Evolutionary conservation across 53 echinoderm and acorn worm genomes (phyloP), one percentile per base, ranked within the genome.

Genomic region (Stichopus horrens): DNA sequence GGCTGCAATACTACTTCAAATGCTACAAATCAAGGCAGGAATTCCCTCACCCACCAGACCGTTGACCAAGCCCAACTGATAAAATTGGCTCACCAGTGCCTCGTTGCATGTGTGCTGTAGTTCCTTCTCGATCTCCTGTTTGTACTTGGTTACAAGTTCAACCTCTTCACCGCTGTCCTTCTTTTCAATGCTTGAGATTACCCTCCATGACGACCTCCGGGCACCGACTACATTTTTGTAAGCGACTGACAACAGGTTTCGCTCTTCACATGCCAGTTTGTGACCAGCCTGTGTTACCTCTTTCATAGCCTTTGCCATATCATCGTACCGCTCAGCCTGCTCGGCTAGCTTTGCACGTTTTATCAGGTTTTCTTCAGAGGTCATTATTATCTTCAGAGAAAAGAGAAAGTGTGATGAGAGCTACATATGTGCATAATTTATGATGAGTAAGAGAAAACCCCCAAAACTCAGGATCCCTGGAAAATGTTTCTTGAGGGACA

Each of bases 221-320:
- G 99, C 99, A 52, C 99, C 99, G 52, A 99, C 99, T 68, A 99
- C 99, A 91, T 99, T 99, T 92, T 99, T 99, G 94, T 99, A 99
- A 57, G 99, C 99, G 11, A 99, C 99, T 53, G 99, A 99, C 60
- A 99, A 93, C 86, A 99, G 93, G 90, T 99, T 99, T 74, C 99
- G 90, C 73, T 99, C 99, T 77, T 99, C 99, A 86, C 96, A 96
- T 1, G 92, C 4, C 76, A 96, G 90, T 53, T 67, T 7, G 9
- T 86, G 20, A 52, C 84, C 58, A 88, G 68, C 76, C 75, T 93
- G 82, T 76, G 96, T 96, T 86, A 99, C 96, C 65, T 74, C 73
- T 92, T 93, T 99, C 99, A 96, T 96, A 37, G 99, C 99, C 59
- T 67, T 67, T 52, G 96, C 94, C 99, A 99, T 99, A 68, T 99